Evolutionary conservation across 2,797 vertebrate species (phyloP), one percentile per base, ranked within the genome.

Genomic region (Poecilia velifera): DNA sequence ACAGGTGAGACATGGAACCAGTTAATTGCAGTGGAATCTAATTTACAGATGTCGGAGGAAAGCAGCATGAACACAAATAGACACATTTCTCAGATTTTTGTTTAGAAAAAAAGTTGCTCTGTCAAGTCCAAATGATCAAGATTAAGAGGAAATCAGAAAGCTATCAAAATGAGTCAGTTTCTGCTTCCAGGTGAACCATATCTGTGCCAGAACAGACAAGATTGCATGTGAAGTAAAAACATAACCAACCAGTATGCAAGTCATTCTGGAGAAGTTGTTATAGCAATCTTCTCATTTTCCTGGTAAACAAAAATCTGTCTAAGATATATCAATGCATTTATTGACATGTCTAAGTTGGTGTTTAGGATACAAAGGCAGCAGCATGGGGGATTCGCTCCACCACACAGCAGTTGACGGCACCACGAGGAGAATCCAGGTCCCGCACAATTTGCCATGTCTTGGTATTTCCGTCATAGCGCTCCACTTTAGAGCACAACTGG

Each of bases 331-430:
- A 36, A 20, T 10, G 4, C 1, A 36, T 7, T 5, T 53, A 55
- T 12, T 55, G 41, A 4, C 13, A 49, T 14, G 18, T 16, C 2
- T 45, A 18, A 14, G 36, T 68, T 41, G 22, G 36, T 71, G 41
- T n/a, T 70, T 71, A 43, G 41, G 13, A 1, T 0, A 55, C 14
- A 20, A 47, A 62, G 1, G 55, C 1, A 55, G 36, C 28, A 3
- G 28, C 7, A 14, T 22, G 10, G 0, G 39, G 73, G 20, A 14
- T 2, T 55, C 71, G 20, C 25, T 79, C 59, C 73, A 78, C 64
- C 47, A 78, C 82, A 1, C 68, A 83, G 92, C 96, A 97, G 92
- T 95, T 96, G 80, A 97, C 84, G 0, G 95, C 94, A 0, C 95
- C 95, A 47, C 95, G 94, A 82, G 90, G 83, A 1, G 94, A 77